These are phyloP conservation scores for Champsocephalus gunnari DNA, from an alignment of 2,797 vertebrate genomes.

Conservation along the genomic window DNA sequence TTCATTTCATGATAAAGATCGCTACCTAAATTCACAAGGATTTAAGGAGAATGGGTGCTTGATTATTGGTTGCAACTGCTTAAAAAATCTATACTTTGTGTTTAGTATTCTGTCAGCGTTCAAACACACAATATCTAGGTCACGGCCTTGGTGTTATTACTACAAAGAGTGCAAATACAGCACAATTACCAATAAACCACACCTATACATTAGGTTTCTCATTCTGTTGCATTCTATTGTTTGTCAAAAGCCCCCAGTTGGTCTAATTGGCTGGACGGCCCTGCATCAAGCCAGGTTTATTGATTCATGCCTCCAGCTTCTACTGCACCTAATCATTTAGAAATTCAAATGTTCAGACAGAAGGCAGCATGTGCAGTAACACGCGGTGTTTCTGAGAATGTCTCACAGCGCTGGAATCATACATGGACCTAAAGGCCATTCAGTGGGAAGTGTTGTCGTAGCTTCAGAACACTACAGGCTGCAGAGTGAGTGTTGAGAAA, in stretches of 20 bases:
- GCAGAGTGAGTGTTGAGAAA: slow-evolving; percentile 64
- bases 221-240: slow-evolving; percentile 54
- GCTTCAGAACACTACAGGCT: slow-evolving; percentile 49
- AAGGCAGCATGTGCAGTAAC: slow-evolving; percentile 22
- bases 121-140: slow-evolving; percentile 2
- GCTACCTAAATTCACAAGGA: background rate
- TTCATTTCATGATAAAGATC: background rate
- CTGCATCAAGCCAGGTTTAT: slow-evolving; percentile 69
- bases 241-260: slow-evolving; percentile 56
- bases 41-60: background rate
- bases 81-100: background rate
- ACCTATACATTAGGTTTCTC: slow-evolving; percentile 19
- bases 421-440: slow-evolving; percentile 33
- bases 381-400: slow-evolving; percentile 32
- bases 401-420: slow-evolving; percentile 28
- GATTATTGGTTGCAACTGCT: slow-evolving; percentile 13
- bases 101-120: slow-evolving; percentile 13
- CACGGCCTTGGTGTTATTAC: slow-evolving; percentile 23
- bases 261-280: slow-evolving; percentile 66
- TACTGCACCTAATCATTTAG: slow-evolving; percentile 71
- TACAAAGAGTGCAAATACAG: slow-evolving; percentile 17
- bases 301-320: slow-evolving; percentile 69
- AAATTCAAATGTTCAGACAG: slow-evolving; percentile 61
- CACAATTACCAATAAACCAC: slow-evolving; percentile 25
- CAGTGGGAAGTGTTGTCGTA: slow-evolving; percentile 72